Conservation (phyloP, 2,888 invertebrate species). For the Ophonus ardosiacus region DNA sequence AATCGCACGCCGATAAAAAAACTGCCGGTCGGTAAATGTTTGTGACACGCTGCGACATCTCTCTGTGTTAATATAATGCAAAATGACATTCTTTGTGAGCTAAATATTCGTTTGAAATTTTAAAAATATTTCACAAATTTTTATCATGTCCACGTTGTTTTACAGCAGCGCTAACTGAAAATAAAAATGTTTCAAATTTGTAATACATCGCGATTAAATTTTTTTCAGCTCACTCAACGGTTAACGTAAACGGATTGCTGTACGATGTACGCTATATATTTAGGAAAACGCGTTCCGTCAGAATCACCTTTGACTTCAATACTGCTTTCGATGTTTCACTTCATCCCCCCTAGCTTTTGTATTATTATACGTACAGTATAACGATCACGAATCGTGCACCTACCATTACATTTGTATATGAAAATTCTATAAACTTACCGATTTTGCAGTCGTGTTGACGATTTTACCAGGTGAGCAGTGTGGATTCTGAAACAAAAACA, state of each 20-base stretch:
- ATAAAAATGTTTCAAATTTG: constrained; percentile 62
- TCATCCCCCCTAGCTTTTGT: too few relatives aligned
- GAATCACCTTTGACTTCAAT: not conserved
- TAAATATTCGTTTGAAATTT: constrained; percentile 64
- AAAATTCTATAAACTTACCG: too few relatives aligned
- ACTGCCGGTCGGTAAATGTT: constrained; percentile 56
- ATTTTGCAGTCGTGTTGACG: too few relatives aligned
- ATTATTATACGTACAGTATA: too few relatives aligned
- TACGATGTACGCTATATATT: not conserved
- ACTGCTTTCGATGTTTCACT: not conserved
- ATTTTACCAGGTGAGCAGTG: too few relatives aligned
- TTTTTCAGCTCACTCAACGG: constrained; percentile 27
- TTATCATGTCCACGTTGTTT: constrained; percentile 45
- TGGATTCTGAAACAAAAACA: too few relatives aligned
- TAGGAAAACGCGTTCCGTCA: not conserved
- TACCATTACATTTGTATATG: too few relatives aligned
- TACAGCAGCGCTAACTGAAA: constrained; percentile 49
- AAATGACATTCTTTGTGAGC: constrained; percentile 63
- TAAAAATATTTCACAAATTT: constrained; percentile 64
- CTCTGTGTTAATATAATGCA: constrained; percentile 64
- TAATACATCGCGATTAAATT: constrained; percentile 62
- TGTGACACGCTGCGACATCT: constrained; percentile 62
- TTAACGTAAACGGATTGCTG: not conserved
- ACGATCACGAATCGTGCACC: too few relatives aligned
- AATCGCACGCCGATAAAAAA: constrained; percentile 58